Conservation (phyloP, 2,797 vertebrate genomes). For the Siniperca undulata region DNA sequence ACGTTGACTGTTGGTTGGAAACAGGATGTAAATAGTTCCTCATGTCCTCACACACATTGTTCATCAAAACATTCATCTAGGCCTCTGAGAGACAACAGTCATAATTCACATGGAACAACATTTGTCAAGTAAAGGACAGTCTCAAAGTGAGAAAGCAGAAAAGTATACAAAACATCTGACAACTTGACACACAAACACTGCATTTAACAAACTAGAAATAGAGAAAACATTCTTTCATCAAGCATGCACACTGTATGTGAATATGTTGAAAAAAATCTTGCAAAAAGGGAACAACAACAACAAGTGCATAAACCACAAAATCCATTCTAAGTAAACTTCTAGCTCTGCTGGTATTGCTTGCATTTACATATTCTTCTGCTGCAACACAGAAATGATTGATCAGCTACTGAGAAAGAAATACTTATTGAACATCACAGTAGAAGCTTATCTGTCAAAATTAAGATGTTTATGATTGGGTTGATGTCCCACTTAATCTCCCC, state of each 20-base stretch:
- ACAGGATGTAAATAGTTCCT: no score
- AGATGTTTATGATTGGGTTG: slow-evolving; percentile 39
- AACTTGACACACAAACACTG: neutral
- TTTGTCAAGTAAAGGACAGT: neutral
- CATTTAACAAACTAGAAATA: slow-evolving; percentile 3
- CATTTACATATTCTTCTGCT: slow-evolving; percentile 13
- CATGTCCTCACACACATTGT: neutral
- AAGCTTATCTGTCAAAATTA: slow-evolving; percentile 43
- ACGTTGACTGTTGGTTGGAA: neutral
- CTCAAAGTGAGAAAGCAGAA: neutral
- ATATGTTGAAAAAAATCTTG: neutral
- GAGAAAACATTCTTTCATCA: neutral
- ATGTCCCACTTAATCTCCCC: slow-evolving; percentile 41
- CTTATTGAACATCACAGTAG: slow-evolving; percentile 16
- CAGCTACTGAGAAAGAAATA: slow-evolving; percentile 3
- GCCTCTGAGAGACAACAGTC: neutral
- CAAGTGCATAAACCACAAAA: slow-evolving; percentile 3
- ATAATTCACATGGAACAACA: neutral
- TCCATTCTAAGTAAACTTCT: neutral
- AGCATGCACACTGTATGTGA: neutral
- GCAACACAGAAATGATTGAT: slow-evolving; percentile 20
- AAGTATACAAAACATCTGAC: neutral
- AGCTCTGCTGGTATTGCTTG: neutral
- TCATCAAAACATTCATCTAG: neutral
- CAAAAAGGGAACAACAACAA: neutral